Evolutionary conservation across 2,888 invertebrate species (phyloP).

Genomic region (Crepidodera aurea): DNA sequence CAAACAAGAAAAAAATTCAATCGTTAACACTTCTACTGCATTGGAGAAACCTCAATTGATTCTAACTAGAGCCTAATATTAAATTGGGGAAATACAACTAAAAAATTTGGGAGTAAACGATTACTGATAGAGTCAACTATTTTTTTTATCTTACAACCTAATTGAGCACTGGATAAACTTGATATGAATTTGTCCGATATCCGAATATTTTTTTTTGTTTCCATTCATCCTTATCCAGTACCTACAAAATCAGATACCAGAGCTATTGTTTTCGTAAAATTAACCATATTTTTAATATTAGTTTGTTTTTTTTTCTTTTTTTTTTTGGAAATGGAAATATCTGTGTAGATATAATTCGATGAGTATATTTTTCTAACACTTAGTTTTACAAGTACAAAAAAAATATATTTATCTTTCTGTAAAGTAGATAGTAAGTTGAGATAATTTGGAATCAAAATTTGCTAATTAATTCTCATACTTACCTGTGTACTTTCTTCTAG

Average conservation of each 20-base stretch:
- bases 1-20: too few relatives aligned
- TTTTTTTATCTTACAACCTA: too few relatives aligned
- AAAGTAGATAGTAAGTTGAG: not conserved
- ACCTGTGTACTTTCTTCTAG: slow-evolving; percentile 23
- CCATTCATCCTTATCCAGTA: slow-evolving; percentile 35
- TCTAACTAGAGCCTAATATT: too few relatives aligned
- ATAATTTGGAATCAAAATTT: too few relatives aligned
- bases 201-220: slow-evolving; percentile 13
- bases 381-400: slow-evolving; percentile 8
- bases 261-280: slow-evolving; percentile 47
- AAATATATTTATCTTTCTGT: not conserved
- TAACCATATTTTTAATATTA: slow-evolving; percentile 32
- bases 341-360: slow-evolving; percentile 1
- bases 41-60: too few relatives aligned
- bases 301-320: slow-evolving; percentile 6
- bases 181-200: not conserved
- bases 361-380: not conserved
- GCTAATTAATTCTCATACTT: slow-evolving; percentile 12
- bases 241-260: slow-evolving; percentile 49
- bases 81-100: too few relatives aligned
- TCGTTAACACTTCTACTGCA: too few relatives aligned
- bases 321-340: slow-evolving; percentile 29
- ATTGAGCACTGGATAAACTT: slow-evolving; percentile 6
- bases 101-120: too few relatives aligned
- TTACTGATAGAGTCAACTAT: too few relatives aligned